phyloP scores from a whole-genome alignment of 2,888 invertebrate genomes.

The Iphiclides podalirius region DNA sequence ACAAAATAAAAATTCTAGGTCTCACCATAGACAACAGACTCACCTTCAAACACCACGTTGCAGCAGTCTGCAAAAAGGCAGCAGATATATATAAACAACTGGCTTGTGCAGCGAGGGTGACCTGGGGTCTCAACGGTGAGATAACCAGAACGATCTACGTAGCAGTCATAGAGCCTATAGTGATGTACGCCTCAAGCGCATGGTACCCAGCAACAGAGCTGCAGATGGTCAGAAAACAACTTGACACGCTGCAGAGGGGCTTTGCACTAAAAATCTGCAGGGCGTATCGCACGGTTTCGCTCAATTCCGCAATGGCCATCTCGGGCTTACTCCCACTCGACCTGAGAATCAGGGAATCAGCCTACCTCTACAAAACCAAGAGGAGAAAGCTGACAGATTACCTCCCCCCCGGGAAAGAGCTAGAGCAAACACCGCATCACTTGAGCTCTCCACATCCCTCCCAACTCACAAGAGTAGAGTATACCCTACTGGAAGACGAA shows the following conservation, averaged over 20 bases:
- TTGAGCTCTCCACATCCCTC: slow-evolving; percentile 15
- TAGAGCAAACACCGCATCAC: background rate
- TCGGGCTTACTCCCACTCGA: background rate
- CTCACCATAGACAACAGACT: slow-evolving; percentile 18
- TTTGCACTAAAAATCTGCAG: background rate
- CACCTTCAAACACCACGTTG: slow-evolving; percentile 6
- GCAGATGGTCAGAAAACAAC: too few relatives aligned
- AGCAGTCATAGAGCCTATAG: background rate
- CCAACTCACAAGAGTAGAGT: background rate
- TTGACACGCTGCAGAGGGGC: too few relatives aligned
- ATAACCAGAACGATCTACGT: background rate
- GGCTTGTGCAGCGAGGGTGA: background rate
- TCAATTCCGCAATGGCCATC: background rate
- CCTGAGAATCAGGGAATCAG: slow-evolving; percentile 26
- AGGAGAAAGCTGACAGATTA: background rate
- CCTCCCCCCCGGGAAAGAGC: slow-evolving; percentile 1
- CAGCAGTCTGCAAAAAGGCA: background rate
- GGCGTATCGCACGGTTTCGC: slow-evolving; percentile 20
- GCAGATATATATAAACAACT: background rate
- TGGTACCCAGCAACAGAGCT: background rate
- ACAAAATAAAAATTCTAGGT: slow-evolving; percentile 19
- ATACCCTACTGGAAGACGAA: background rate
- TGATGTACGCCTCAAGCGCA: background rate
- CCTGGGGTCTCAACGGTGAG: background rate
- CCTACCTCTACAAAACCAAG: slow-evolving; percentile 13